Base-by-base conservation (phyloP, 2,797 vertebrate species). In the Alosa sapidissima region DNA sequence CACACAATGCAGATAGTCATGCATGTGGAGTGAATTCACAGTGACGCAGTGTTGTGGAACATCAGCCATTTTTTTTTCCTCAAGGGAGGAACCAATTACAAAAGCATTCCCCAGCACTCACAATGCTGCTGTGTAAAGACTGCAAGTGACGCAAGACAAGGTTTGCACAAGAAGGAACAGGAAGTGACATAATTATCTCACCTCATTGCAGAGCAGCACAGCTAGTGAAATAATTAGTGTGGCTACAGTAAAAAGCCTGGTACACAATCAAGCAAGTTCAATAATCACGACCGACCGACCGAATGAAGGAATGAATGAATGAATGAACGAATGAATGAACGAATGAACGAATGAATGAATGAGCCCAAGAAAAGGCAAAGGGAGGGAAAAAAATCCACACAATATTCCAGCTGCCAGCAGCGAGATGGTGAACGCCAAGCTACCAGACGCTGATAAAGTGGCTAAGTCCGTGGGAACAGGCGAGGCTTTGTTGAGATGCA, bases 401-500 rank as follows among this genome's bases (percentile, higher is more conserved):
- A 21, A 47, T 78, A 45, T 78, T 78, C 41, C 72, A 78, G 72
- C 36, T 78, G 72, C 72, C 72, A 45, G 36, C 16, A 47, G 72
- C 41, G 2, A 78, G 41, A 45, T 21, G 72, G 72, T 21, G 72
- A 78, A 45, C 13, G 19, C 36, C 72, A 47, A 36, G 36, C 72
- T 45, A 6, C 5, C 36, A 78, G 72, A 19, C 72, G 41, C 41
- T 89, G 92, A 93, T 93, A 89, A 91, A 93, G 93, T 92, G 91
- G 90, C 90, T 78, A 87, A 88, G 91, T 88, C 86, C 87, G n/a
- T n/a, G 45, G 82, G 89, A 91, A 95, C 93, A 94, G 92, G 89
- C 90, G 28, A 1, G 28, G 90, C 93, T 93, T 94, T 95, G 93
- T 95, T 87, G 90, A 90, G 91, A 83, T 85, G 83, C 65, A 36